Evolutionary conservation across 2,888 invertebrate genomes (phyloP), one percentile per base, ranked within the genome.

Genomic region (Parelbella ahira): DNA sequence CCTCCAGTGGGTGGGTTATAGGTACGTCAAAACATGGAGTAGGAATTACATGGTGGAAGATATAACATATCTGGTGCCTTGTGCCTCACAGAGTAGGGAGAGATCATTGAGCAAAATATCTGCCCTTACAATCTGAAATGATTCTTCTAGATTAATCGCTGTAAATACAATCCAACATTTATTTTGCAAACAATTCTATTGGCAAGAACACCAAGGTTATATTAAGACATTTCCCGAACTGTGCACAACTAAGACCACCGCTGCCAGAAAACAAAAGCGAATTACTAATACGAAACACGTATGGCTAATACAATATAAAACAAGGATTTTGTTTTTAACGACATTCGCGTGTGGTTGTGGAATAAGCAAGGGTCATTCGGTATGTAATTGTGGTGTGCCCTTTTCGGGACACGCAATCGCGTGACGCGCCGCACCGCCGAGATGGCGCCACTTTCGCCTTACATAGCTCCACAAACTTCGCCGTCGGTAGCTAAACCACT

Each of bases 381-480:
- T 58, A 54, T 68, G 63, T 75, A 78, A 78, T 74, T 75, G 71
- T 70, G 65, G 68, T 63, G 68, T 63, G 71, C 69, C 74, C 70
- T 70, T 71, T 68, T 53, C 51, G 47, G 49, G 58, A 54, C 82
- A 83, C 79, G 82, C 82, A 68, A 83, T 81, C 69, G 82, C 82
- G 75, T 82, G 82, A 32, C 45, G 19, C 11, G 34, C 30, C 34
- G 28, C 12, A 38, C 25, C 28, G 23, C 39, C 30, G 32, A 36
- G 37, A 8, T 37, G 37, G 20, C 42, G 39, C 34, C 39, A n/a
- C 23, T 7, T 24, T 10, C 10, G 3, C 7, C 23, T 23, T 30
- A 28, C 13, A 23, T 23, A 29, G 7, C 25, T 38, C 5, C 11
- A 11, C 25, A 13, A 34, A 34, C 33, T 23, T n/a, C 36, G 13